Base-by-base conservation (phyloP, 2,113 vertebrate genomes). In the Herpetotheres cachinnans region DNA sequence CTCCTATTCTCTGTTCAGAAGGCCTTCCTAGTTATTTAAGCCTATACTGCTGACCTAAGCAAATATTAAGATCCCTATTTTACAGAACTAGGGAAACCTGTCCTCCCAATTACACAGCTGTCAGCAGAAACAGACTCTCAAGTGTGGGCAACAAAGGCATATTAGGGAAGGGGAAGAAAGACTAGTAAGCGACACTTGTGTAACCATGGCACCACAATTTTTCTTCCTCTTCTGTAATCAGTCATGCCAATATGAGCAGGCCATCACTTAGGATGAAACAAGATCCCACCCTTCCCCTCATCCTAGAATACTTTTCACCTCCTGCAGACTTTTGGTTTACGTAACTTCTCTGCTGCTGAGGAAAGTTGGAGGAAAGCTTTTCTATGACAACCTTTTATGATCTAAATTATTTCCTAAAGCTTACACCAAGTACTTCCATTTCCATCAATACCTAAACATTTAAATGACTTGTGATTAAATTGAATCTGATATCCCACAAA, bases 191-290 rank as follows among this genome's bases (percentile, higher is more conserved):
- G 26, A 20, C 56, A 66, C 18, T 40, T 52, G 14, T 10, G 46
- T 26, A 87, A 82, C n/a, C 52, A 77, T 71, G 90, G 26, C 36
- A 90, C 18, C 1, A 15, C 38, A 54, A 2, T 27, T 80, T 40
- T 61, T 44, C 52, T 70, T 85, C 55, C 12, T 78, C 58, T 72
- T 73, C 44, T 62, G n/a, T 17, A 72, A 69, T 25, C 19, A 13
- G 20, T 40, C 16, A 27, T 10, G 14, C 13, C 34, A 54, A 54
- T 6, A 36, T 0, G 0, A 47, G 52, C 30, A 70, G 44, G 27
- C 14, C 10, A 5, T 25, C 27, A 22, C 25, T 86, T 26, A 55
- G 14, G 38, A 47, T 1, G 3, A 86, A 86, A n/a, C 9, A 47
- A 59, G 34, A 86, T 52, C 12, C 44, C 61, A 81, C n/a, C 76